A percentile compares a stretch with the other conserved stretches of the same genome.
Evolutionary conservation across 1,140 invertebrate species (phyloP).

Genomic region (Telenomus remus): DNA sequence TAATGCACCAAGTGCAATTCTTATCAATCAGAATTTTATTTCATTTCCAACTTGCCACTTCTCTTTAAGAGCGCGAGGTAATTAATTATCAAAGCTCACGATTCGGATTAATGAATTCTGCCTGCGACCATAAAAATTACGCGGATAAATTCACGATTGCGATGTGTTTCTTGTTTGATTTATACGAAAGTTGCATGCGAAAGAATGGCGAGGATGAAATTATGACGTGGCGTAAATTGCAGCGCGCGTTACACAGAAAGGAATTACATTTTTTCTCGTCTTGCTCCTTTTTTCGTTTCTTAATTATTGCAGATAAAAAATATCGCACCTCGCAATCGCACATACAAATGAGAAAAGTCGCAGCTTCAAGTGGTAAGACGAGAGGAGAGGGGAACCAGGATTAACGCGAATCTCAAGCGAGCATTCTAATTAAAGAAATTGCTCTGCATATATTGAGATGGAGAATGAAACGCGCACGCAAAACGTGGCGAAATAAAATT

Average conservation of each 20-base stretch:
- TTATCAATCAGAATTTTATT: conserved; percentile 28
- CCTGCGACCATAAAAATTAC: too few species aligned
- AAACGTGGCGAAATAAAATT: conserved; percentile 48
- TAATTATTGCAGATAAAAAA: conserved; percentile 28
- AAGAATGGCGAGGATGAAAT: too few species aligned
- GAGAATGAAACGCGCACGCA: conserved; percentile 28
- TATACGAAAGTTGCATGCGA: too few species aligned
- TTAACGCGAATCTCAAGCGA: conserved; percentile 42
- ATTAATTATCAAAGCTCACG: too few species aligned
- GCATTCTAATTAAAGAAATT: conserved; percentile 50
- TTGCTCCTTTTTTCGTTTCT: conserved; percentile 7
- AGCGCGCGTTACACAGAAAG: conserved; percentile 9
- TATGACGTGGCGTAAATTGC: too few species aligned
- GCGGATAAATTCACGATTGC: too few species aligned
- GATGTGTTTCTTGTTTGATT: too few species aligned
- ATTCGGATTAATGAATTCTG: too few species aligned
- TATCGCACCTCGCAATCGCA: conserved; percentile 15
- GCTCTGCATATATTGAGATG: conserved; percentile 23
- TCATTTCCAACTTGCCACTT: too few species aligned
- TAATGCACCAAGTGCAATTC: conserved; percentile 60
- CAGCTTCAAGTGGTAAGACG: too few species aligned
- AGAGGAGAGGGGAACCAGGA: conserved; percentile 16
- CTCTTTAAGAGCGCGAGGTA: too few species aligned
- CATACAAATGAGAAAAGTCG: conserved; percentile 25
- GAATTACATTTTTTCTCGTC: conserved; percentile 13